Base-by-base conservation (phyloP, 2,888 invertebrate genomes). In the Panzeria rudis region DNA sequence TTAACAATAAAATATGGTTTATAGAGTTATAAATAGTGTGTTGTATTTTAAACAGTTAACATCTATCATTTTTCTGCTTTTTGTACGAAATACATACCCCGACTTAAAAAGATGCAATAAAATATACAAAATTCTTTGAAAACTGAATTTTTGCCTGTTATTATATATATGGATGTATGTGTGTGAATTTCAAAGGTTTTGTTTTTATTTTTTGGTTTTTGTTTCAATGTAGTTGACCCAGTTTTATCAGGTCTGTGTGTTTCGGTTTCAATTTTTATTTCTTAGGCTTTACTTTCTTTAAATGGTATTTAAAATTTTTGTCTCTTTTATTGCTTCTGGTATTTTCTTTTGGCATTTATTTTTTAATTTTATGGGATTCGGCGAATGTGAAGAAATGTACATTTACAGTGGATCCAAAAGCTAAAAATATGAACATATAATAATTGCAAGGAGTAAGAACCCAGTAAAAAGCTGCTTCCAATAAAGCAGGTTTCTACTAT, bases 241-340 rank as follows among this genome's bases (percentile, higher is more conserved):
- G 61, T 69, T 82, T 73, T 15, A 38, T 20, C 7, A 44, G 54
- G 68, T 32, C 61, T 62, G 20, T 47, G 52, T 52, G 29, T 68
- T 25, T 69, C 29, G 17, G 25, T 52, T 62, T 79, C 38, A 17
- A 13, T 35, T 35, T 20, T 20, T 71, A 35, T 71, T 71, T 82
- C 25, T 44, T 76, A 71, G 71, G 82, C 61, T 41, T 69, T 76
- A 82, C 69, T 82, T 82, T 82, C 82, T 82, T 76, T 47, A 56
- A 56, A 64, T 54, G 76, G 29, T 47, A 64, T 64, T 82, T 82
- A 76, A 76, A 44, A 52, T 32, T 41, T 80, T 66, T 15, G 13
- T 20, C 41, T 32, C 35, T 64, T 25, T 47, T 35, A 8, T 72
- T 61, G 15, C 9, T 69, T 69, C 62, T 62, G 23, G 8, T 17